phyloP scores from a whole-genome alignment of 2,797 vertebrate genomes.

The Sebastes cheni region DNA sequence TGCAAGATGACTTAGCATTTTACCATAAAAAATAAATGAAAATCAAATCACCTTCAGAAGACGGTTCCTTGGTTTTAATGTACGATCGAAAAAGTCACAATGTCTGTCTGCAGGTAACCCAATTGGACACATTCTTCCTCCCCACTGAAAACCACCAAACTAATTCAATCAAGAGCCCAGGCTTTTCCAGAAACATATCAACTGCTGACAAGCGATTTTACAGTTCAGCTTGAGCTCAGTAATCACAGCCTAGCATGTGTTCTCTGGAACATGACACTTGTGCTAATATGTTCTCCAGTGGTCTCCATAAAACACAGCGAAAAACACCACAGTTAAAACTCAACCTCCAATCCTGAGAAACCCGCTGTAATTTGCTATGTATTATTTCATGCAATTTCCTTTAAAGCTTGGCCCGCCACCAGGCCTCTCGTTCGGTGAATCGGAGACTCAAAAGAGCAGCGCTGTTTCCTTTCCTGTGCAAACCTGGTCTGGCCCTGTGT shows the following conservation, averaged over 20 bases:
- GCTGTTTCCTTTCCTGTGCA: slow-evolving; percentile 14
- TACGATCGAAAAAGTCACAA: slow-evolving; percentile 53
- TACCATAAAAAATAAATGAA: not conserved
- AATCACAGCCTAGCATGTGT: slow-evolving; percentile 78
- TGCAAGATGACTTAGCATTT: not conserved
- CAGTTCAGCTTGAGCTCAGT: slow-evolving; percentile 73
- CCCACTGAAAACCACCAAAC: slow-evolving; percentile 68
- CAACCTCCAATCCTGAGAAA: slow-evolving; percentile 56
- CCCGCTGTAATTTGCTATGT: slow-evolving; percentile 61
- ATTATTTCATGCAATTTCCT: slow-evolving; percentile 73
- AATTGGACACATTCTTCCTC: slow-evolving; percentile 69
- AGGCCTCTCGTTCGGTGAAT: slow-evolving; percentile 38
- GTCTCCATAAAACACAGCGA: slow-evolving; percentile 64
- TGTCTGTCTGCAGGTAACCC: slow-evolving; percentile 69
- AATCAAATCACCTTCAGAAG: not conserved
- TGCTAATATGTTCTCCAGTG: slow-evolving; percentile 78
- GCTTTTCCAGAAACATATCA: slow-evolving; percentile 78
- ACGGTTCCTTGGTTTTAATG: slow-evolving; percentile 25
- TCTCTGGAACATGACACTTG: slow-evolving; percentile 77
- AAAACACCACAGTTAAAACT: slow-evolving; percentile 65
- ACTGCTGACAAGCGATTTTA: slow-evolving; percentile 82
- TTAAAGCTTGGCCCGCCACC: slow-evolving; percentile 39
- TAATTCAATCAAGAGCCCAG: slow-evolving; percentile 78
- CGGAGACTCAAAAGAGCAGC: slow-evolving; percentile 27
- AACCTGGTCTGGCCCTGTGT: slow-evolving; percentile 7